Evolutionary conservation across 2,888 invertebrate species (phyloP), one percentile per base, ranked within the genome.

Genomic region (Pollenia labialis): DNA sequence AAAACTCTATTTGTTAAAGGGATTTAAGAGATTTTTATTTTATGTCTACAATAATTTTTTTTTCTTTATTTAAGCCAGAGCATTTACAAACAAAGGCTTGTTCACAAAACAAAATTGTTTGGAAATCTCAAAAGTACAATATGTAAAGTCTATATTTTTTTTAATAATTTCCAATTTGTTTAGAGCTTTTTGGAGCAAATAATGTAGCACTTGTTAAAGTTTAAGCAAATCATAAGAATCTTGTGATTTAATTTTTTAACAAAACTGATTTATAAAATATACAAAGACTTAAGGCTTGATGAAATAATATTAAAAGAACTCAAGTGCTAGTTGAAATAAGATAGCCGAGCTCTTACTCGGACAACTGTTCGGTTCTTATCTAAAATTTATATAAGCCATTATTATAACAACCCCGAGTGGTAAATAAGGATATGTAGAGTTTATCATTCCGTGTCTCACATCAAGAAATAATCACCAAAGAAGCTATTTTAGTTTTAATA

Each of bases 1-100:
- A n/a, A 44, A 66, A 54, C 9, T 44, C n/a, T 72, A 62, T 82
- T 82, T 76, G 62, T 42, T 71, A 8, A 54, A 69, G 69, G 42
- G 72, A 83, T 77, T 77, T 66, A 72, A 40, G 42, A 71, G 56
- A 77, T 71, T 54, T 71, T 58, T 44, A 11, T 50, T 42, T 60
- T 68, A 46, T 18, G 32, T 66, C 1, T 32, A 32, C 4, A 32
- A 32, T 32, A 32, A 32, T 48, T 52, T 46, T 79, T 3, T 14
- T 60, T 14, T 50, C 23, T 42, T 23, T 44, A 44, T 74, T 40
- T 42, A 40, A 64, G 46, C 71, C 18, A 14, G 16, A 66, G 46
- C 46, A 68, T 71, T 64, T 81, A 48, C 62, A 32, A 66, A 16
- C 42, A 66, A 79, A 68, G 40, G 23, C 10, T 58, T 68, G 23